Base-by-base conservation (phyloP, 37 sponge, comb jelly and placozoan species). In the Axinella damicornis region DNA sequence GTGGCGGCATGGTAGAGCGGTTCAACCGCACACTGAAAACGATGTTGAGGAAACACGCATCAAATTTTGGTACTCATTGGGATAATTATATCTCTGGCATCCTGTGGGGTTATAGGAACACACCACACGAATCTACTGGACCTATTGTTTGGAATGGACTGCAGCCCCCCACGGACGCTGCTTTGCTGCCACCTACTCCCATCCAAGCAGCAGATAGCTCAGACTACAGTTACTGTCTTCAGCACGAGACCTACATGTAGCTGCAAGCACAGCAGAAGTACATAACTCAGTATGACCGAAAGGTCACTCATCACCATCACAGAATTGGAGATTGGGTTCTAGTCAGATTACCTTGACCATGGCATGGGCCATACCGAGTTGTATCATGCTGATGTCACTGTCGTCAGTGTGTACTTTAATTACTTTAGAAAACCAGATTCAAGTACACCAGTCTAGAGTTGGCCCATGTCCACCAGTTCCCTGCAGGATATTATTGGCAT, bases 281-380 rank as follows among this genome's bases (percentile, higher is more conserved):
- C 61, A 85, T 77, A 62, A 53, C 35, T 9, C 27, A 65, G n/a
- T 85, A 79, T 78, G 79, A 86, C 80, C 75, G 35, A 33, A 68
- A 28, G 11, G 62, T 61, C 20, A 30, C 17, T 17, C 41, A 53
- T 0, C 0, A 1, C 9, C 9, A 0, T 1, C 56, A 30, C 38
- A 2, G 24, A 13, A 2, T 78, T 53, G 87, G 87, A 9, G 60
- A 79, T 59, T 79, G 87, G 87, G 80, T 70, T 0, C 25, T 85
- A 37, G 69, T 85, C 18, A 40, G 46, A 15, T 87, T 87, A 24
- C 88, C 88, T 20, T 33, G 57, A 30, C 79, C 84, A 0, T 89
- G 84, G 90, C 76, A 78, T 69, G 90, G 90, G 16, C 79, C 84
- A 57, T 83, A 84, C 58, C 19, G 85, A 33, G 57, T 83, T 12